Evolutionary conservation across 1,140 invertebrate species (phyloP).

Genomic region (Drosophila kanapiae): DNA sequence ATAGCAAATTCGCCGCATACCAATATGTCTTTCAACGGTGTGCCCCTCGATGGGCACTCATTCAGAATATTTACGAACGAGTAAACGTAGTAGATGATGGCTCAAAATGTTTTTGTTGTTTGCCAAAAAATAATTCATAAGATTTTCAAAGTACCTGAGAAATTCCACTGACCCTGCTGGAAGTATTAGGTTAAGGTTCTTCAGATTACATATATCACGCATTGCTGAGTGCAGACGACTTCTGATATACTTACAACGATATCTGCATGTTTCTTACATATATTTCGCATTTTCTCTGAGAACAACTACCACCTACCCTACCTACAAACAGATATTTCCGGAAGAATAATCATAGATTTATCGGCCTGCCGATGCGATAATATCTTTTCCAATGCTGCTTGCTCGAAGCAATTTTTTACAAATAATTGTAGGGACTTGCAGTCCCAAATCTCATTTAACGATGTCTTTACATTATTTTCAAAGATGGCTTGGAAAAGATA

Average conservation of each 20-base stretch:
- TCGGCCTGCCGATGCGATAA: constrained; percentile 48
- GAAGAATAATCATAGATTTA: constrained; percentile 4
- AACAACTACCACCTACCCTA: constrained; percentile 6
- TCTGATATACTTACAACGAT: constrained; percentile 34
- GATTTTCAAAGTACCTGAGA: constrained; percentile 81
- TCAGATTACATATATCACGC: constrained; percentile 34
- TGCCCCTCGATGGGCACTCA: constrained; percentile 34
- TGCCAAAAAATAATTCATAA: constrained; percentile 82
- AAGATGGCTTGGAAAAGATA: constrained; percentile 33
- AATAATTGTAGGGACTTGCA: not conserved
- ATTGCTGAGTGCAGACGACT: constrained; percentile 56
- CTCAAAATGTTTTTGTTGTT: constrained; percentile 64
- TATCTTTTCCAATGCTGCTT: constrained; percentile 44
- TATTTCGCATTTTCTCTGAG: constrained; percentile 28
- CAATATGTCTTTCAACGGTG: constrained; percentile 65
- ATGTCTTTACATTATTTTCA: constrained; percentile 8
- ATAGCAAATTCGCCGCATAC: constrained; percentile 58
- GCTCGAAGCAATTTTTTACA: constrained; percentile 5
- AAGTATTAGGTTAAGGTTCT: constrained; percentile 75
- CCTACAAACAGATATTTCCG: constrained; percentile 11
- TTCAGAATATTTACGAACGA: constrained; percentile 30
- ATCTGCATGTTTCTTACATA: constrained; percentile 14
- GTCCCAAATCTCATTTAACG: constrained; percentile 1
- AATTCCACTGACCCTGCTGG: constrained; percentile 71
- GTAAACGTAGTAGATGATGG: constrained; percentile 34